These are phyloP conservation scores for Psilopsiagon aurifrons DNA, from an alignment of 2,113 vertebrate species.

Conservation along the genomic window DNA sequence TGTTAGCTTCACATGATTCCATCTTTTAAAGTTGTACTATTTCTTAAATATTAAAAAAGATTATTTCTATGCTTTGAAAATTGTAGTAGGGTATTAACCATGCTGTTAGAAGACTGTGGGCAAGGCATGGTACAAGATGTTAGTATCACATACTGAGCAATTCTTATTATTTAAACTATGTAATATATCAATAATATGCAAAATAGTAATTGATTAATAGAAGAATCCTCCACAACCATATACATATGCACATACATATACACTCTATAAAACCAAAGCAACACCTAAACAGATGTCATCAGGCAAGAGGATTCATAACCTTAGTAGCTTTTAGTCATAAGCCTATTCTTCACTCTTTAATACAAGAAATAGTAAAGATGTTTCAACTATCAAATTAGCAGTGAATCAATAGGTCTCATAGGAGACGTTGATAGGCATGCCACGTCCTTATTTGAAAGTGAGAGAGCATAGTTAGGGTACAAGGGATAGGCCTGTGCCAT, in stretches of 20 bases:
- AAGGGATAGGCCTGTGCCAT: background rate
- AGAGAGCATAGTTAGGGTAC: background rate
- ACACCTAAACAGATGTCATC: background rate
- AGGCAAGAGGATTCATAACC: background rate
- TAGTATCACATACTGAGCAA: background rate
- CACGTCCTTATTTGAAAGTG: background rate
- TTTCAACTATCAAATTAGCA: background rate
- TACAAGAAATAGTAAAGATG: background rate
- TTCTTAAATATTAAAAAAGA: background rate
- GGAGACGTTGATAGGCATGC: background rate
- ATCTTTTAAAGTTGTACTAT: background rate
- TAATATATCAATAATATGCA: background rate
- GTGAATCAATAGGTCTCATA: background rate
- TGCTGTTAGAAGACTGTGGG: background rate
- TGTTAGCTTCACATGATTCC: background rate
- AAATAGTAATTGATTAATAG: background rate
- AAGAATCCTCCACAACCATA: background rate
- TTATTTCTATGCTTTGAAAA: background rate
- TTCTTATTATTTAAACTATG: background rate
- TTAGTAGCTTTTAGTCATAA: background rate
- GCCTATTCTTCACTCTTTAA: background rate
- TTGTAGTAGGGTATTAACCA: background rate
- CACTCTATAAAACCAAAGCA: background rate
- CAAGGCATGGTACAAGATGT: background rate
- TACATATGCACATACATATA: background rate